Percentiles rank a stretch among this genome's conserved stretches.
phyloP scores from a whole-genome alignment of 2,797 vertebrate species.

The Crax fasciolata region DNA sequence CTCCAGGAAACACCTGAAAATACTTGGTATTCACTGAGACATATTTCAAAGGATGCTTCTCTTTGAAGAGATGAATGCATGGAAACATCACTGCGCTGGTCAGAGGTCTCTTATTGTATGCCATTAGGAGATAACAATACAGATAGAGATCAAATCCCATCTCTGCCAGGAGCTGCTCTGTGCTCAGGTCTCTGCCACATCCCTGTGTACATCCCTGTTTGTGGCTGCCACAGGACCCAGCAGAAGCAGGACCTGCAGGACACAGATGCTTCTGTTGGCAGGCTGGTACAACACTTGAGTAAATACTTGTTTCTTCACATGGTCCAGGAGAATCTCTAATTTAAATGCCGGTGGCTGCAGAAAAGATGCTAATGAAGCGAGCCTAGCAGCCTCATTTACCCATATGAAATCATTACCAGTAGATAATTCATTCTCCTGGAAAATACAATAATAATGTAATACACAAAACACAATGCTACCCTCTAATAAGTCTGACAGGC shows the following conservation, averaged over 20 bases:
- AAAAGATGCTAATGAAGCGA: slow-evolving; percentile 35
- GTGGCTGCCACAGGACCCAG: background rate
- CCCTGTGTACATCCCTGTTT: background rate
- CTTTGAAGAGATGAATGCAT: background rate
- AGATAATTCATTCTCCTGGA: slow-evolving; percentile 58
- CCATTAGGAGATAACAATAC: background rate
- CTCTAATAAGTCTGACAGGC: slow-evolving; percentile 59
- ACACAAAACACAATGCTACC: slow-evolving; percentile 9
- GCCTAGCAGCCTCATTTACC: slow-evolving; percentile 48
- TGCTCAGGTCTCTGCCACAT: background rate
- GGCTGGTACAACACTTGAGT: background rate
- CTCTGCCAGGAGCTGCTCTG: background rate
- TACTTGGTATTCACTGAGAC: background rate
- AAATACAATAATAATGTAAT: slow-evolving; percentile 56
- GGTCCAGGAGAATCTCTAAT: slow-evolving; percentile 10
- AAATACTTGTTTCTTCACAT: background rate
- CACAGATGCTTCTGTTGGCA: background rate
- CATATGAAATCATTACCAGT: slow-evolving; percentile 15
- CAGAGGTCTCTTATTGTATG: background rate
- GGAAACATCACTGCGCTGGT: background rate
- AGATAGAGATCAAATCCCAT: background rate
- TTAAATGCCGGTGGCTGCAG: slow-evolving; percentile 22
- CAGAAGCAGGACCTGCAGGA: background rate
- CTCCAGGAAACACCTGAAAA: background rate
- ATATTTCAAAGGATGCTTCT: background rate